Evolutionary conservation across 2,797 vertebrate genomes (phyloP).

Genomic region (Phylloscopus collybita): DNA sequence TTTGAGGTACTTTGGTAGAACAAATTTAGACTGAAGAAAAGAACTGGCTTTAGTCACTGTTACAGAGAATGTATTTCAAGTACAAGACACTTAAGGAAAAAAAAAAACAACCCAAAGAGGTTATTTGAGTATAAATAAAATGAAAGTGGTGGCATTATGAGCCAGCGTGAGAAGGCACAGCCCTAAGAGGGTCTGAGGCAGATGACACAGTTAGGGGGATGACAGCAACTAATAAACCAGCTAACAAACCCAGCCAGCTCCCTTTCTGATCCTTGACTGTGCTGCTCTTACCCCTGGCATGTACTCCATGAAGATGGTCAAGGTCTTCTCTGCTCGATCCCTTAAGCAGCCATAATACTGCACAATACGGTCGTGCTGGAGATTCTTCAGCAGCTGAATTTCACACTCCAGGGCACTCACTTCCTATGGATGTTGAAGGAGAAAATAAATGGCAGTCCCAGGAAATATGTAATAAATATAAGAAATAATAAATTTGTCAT

Average conservation of each 20-base stretch:
- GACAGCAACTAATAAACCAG: not conserved
- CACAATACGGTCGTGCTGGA: conserved; percentile 95
- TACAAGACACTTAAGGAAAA: not conserved
- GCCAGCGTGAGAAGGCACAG: not conserved
- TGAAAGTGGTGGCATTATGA: not conserved
- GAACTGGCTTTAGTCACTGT: not conserved
- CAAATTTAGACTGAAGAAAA: not conserved
- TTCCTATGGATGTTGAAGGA: conserved; percentile 79
- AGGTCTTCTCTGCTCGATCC: conserved; percentile 92
- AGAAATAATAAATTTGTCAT: not conserved
- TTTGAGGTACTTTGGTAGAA: not conserved
- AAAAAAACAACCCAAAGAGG: rapidly evolving
- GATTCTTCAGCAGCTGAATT: conserved; percentile 97
- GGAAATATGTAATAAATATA: not conserved
- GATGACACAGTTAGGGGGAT: not conserved
- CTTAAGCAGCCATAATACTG: conserved; percentile 95
- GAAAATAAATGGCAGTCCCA: not conserved
- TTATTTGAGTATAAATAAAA: not conserved
- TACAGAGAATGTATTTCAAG: not conserved
- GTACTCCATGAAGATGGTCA: conserved; percentile 99
- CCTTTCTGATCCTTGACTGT: not conserved
- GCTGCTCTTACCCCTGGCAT: conserved; percentile 91
- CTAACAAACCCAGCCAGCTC: not conserved
- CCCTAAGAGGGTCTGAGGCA: not conserved
- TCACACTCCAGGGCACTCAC: conserved; percentile 97